Evolutionary conservation across 2,888 invertebrate genomes (phyloP).

Genomic region (Chymomyza caudatula): DNA sequence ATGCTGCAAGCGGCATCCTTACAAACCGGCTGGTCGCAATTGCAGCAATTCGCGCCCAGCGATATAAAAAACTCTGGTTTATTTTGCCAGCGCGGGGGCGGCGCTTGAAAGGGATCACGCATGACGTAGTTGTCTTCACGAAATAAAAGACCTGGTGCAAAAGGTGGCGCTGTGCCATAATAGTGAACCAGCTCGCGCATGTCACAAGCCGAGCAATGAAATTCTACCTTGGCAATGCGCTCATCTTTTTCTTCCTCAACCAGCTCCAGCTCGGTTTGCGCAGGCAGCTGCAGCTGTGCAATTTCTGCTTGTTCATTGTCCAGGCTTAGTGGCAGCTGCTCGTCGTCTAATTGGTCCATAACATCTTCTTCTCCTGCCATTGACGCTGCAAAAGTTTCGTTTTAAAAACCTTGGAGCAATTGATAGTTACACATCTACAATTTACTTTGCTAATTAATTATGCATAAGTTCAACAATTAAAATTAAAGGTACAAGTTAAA

Average conservation of each 20-base stretch:
- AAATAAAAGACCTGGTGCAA: constrained; percentile 82
- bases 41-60: constrained; percentile 86
- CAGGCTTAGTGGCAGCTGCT: constrained; percentile 35
- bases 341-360: constrained; percentile 26
- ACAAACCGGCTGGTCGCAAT: constrained; percentile 85
- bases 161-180: constrained; percentile 86
- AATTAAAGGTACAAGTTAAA: constrained; percentile 9
- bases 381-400: neutral
- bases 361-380: neutral
- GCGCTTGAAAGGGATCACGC: constrained; percentile 90
- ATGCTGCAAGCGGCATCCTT: constrained; percentile 87
- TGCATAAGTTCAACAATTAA: neutral
- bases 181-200: constrained; percentile 86
- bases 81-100: constrained; percentile 78
- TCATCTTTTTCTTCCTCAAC: constrained; percentile 49
- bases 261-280: neutral
- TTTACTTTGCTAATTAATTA: neutral
- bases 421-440: neutral
- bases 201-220: constrained; percentile 82
- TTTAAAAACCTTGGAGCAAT: neutral
- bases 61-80: constrained; percentile 85
- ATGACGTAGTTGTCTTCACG: constrained; percentile 87
- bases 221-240: constrained; percentile 72
- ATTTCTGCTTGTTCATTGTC: constrained; percentile 67
- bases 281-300: constrained; percentile 51